phyloP scores from a whole-genome alignment of 2,113 vertebrate species.

The Oreochromis niloticus region DNA sequence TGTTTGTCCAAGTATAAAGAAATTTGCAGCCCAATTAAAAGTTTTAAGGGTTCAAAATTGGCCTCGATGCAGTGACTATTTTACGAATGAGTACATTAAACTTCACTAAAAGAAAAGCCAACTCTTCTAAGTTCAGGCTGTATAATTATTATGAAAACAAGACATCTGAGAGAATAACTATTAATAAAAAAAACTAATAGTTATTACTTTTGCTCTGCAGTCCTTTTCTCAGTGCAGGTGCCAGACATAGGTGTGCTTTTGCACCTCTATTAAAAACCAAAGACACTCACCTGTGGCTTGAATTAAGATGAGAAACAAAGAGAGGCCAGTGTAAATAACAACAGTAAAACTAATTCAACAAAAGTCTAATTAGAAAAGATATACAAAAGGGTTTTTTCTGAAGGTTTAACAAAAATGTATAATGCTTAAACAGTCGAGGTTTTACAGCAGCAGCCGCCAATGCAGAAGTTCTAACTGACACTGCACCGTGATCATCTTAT shows the following conservation, averaged over 20 bases:
- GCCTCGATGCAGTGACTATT: neutral
- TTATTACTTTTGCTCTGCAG: neutral
- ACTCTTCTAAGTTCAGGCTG: neutral
- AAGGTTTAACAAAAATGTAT: neutral
- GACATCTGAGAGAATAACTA: neutral
- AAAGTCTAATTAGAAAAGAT: neutral
- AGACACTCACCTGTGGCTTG: neutral
- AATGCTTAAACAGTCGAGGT: neutral
- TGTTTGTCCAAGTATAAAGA: neutral
- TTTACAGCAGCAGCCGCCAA: neutral
- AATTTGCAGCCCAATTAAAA: neutral
- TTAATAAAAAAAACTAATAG: neutral
- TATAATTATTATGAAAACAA: neutral
- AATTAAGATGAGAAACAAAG: neutral
- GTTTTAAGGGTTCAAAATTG: neutral
- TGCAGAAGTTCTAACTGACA: neutral
- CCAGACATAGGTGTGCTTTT: neutral
- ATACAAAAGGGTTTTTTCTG: neutral
- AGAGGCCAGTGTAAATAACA: fast-evolving
- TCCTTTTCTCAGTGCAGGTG: neutral
- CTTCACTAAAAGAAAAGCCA: neutral
- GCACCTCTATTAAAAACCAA: neutral
- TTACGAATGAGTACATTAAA: neutral
- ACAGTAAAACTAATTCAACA: neutral
- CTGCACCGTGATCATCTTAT: neutral